Conservation (phyloP, 2,113 vertebrate genomes). For the Lathamus discolor region DNA sequence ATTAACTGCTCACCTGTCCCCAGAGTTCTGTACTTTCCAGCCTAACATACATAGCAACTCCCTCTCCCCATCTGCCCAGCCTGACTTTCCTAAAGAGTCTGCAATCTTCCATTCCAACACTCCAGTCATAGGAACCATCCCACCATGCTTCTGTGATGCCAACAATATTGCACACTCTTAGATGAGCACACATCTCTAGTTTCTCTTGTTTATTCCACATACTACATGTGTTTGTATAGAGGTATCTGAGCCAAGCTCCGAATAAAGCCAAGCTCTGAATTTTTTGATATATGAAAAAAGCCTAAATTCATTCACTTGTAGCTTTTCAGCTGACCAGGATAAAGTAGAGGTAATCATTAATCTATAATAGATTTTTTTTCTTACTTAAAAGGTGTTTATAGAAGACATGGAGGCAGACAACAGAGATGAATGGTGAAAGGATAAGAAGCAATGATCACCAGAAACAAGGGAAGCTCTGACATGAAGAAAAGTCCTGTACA, state of each 20-base stretch:
- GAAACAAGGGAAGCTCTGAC: neutral
- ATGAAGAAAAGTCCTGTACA: neutral
- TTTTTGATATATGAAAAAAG: neutral
- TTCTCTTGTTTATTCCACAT: neutral
- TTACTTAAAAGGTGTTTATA: neutral
- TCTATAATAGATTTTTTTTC: neutral
- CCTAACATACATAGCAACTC: neutral
- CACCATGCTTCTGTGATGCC: neutral
- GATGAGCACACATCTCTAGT: neutral
- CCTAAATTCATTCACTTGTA: neutral
- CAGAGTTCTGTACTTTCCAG: neutral
- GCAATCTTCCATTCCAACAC: neutral
- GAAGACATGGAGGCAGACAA: neutral
- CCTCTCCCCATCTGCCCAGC: neutral
- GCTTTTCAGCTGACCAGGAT: neutral
- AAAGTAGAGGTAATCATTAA: neutral
- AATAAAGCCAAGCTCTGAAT: neutral
- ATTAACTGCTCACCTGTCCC: neutral
- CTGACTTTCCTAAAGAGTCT: neutral
- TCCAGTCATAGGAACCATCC: neutral
- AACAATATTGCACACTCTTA: neutral
- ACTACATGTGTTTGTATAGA: neutral
- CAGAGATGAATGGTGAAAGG: neutral
- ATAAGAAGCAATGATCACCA: neutral
- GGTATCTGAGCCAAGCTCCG: neutral